These are phyloP conservation scores for Conops quadrifasciatus DNA, from an alignment of 2,888 invertebrate species.

Conservation along the genomic window DNA sequence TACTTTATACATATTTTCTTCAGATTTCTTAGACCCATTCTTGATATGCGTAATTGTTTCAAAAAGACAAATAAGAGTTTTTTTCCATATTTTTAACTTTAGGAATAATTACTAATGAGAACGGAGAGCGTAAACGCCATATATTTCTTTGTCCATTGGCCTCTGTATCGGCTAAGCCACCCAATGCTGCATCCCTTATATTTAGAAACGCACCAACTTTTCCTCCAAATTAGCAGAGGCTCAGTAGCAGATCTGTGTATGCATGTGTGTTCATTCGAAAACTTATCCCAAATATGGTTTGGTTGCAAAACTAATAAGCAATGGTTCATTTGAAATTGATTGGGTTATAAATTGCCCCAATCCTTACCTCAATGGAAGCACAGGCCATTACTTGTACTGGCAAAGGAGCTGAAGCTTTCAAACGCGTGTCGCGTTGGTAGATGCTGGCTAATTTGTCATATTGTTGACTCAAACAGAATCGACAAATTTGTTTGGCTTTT, in stretches of 20 bases:
- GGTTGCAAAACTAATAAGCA: too few relatives aligned
- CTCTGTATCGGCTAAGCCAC: constrained; percentile 46
- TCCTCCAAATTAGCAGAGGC: constrained; percentile 1
- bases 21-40: too few relatives aligned
- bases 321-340: too few relatives aligned
- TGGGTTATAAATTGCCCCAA: neutral
- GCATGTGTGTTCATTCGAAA: too few relatives aligned
- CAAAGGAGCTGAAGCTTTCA: constrained; percentile 73
- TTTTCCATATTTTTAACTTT: too few relatives aligned
- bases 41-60: too few relatives aligned
- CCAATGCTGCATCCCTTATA: constrained; percentile 50
- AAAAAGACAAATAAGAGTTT: too few relatives aligned
- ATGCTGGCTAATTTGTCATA: constrained; percentile 72
- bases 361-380: constrained; percentile 77
- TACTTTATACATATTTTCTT: too few relatives aligned
- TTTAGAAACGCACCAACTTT: constrained; percentile 54
- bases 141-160: neutral
- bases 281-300: neutral
- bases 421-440: constrained; percentile 69
- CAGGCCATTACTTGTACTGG: constrained; percentile 81
- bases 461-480: constrained; percentile 77
- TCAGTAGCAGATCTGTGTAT: neutral
- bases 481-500: constrained; percentile 74
- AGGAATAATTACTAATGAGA: too few relatives aligned
- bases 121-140: too few relatives aligned